Percentiles rank a stretch among this genome's conserved stretches.
Evolutionary conservation across 2,113 vertebrate species (phyloP).

Genomic region (Notarius lentiginosus): DNA sequence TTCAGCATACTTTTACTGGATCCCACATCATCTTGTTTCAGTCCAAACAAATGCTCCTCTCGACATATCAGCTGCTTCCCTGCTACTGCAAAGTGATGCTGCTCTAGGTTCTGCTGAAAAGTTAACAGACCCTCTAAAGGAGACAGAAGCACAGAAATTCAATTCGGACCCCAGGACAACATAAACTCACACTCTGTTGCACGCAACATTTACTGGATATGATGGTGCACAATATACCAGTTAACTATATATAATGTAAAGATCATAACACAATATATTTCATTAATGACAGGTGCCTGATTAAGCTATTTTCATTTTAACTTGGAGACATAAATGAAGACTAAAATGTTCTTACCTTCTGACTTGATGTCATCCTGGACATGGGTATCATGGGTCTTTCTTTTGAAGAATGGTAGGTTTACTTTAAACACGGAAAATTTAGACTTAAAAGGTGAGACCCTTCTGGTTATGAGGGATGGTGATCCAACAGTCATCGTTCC

Average conservation of each 20-base stretch:
- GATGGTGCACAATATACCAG: neutral
- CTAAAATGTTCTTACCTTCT: constrained; percentile 18
- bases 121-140: constrained; percentile 34
- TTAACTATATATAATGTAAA: neutral
- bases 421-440: constrained; percentile 21
- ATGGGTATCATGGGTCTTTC: neutral
- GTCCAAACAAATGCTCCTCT: constrained; percentile 70
- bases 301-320: neutral
- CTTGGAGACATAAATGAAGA: neutral
- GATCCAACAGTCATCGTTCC: constrained; percentile 42
- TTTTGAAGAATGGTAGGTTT: neutral
- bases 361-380: neutral
- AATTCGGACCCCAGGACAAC: neutral
- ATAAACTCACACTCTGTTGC: neutral
- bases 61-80: constrained; percentile 67
- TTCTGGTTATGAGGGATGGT: neutral
- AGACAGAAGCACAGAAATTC: neutral
- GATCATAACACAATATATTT: neutral
- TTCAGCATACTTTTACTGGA: constrained; percentile 28
- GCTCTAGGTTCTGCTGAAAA: constrained; percentile 58
- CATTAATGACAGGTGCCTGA: neutral
- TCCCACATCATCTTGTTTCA: constrained; percentile 39
- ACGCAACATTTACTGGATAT: neutral
- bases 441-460: neutral
- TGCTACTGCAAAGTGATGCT: constrained; percentile 46